Conservation (phyloP, 2,888 invertebrate genomes). For the Keiferia lycopersicella region DNA sequence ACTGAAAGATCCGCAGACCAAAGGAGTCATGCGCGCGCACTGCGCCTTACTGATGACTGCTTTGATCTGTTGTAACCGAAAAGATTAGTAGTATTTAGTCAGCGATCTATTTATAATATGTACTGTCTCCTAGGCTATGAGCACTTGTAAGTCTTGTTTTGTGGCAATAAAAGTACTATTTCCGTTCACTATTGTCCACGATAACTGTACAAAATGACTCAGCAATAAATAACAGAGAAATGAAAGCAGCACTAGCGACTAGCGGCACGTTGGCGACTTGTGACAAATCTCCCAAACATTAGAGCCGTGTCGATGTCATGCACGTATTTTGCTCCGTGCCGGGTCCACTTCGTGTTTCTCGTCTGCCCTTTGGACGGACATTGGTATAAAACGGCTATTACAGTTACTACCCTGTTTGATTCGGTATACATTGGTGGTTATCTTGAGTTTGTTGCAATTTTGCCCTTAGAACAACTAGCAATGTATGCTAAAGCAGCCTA, state of each 20-base stretch:
- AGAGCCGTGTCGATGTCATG: background rate
- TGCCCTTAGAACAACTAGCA: too few relatives aligned
- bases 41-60: too few relatives aligned
- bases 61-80: too few relatives aligned
- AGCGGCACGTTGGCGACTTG: background rate
- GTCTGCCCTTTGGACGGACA: constrained; percentile 30
- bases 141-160: background rate
- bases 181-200: background rate
- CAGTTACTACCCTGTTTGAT: too few relatives aligned
- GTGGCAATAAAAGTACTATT: background rate
- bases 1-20: too few relatives aligned
- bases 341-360: constrained; percentile 25
- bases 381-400: background rate
- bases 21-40: too few relatives aligned
- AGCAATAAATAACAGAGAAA: constrained; percentile 2
- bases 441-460: too few relatives aligned
- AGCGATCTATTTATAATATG: too few relatives aligned
- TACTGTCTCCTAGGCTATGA: too few relatives aligned
- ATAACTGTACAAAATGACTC: constrained; percentile 4
- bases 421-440: too few relatives aligned
- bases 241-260: background rate
- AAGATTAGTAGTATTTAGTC: too few relatives aligned
- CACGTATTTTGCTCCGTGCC: constrained; percentile 26
- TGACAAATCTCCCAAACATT: constrained; percentile 8
- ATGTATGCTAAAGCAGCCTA: too few relatives aligned